phyloP scores from a whole-genome alignment of 2,888 invertebrate species.

The Geotrupes spiniger region DNA sequence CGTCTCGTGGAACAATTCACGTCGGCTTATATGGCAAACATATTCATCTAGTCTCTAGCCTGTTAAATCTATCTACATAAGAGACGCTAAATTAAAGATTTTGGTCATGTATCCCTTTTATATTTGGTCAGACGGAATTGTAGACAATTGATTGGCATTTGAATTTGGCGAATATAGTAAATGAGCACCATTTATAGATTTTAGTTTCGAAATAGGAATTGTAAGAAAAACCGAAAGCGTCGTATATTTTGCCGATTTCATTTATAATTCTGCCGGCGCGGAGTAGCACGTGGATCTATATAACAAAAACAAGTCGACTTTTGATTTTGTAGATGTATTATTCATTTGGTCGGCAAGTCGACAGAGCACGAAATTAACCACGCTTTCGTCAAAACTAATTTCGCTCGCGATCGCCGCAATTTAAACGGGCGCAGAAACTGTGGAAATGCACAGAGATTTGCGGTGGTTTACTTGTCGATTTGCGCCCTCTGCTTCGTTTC shows the following conservation, averaged over 20 bases:
- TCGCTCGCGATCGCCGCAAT: too few relatives aligned
- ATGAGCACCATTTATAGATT: constrained; percentile 42
- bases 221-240: constrained; percentile 31
- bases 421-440: too few relatives aligned
- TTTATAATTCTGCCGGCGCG: constrained; percentile 32
- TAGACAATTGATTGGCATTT: constrained; percentile 40
- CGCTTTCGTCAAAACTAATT: too few relatives aligned
- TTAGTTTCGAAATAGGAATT: constrained; percentile 36
- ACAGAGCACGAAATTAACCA: constrained; percentile 22
- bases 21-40: too few relatives aligned
- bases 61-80: too few relatives aligned
- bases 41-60: too few relatives aligned
- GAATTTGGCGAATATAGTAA: constrained; percentile 42
- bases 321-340: constrained; percentile 40
- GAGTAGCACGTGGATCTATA: constrained; percentile 30
- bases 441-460: too few relatives aligned
- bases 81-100: not conserved
- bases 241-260: constrained; percentile 30
- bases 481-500: too few relatives aligned
- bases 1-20: too few relatives aligned
- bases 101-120: constrained; percentile 1
- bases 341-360: constrained; percentile 34
- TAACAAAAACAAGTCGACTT: constrained; percentile 37
- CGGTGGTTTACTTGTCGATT: too few relatives aligned
- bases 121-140: constrained; percentile 2